A percentile compares a stretch with the other conserved stretches of the same genome.
phyloP scores from a whole-genome alignment of 1,140 invertebrate genomes.

The Heliconius himera region DNA sequence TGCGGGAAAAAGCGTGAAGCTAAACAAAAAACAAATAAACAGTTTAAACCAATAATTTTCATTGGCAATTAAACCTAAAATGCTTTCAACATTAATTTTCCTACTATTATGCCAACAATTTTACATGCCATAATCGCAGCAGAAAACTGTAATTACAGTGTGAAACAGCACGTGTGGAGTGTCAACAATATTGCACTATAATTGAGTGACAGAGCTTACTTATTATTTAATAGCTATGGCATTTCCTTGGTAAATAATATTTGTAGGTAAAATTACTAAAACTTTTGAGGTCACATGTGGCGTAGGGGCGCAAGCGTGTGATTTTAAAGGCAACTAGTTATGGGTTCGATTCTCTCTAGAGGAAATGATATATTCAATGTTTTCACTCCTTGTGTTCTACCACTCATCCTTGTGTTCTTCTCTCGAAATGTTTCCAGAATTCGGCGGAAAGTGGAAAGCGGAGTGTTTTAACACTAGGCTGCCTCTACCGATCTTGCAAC shows the following conservation, averaged over 20 bases:
- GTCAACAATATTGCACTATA: conserved; percentile 10
- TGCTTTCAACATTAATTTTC: neutral
- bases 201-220: neutral
- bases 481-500: too few species aligned
- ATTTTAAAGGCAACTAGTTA: too few species aligned
- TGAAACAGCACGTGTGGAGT: conserved; percentile 3
- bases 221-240: neutral
- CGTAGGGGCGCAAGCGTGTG: too few species aligned
- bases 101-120: neutral
- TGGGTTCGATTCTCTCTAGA: too few species aligned
- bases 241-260: neutral
- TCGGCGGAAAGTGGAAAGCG: too few species aligned
- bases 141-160: conserved; percentile 11
- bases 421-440: too few species aligned
- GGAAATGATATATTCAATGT: too few species aligned
- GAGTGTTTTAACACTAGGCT: too few species aligned
- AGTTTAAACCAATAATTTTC: neutral
- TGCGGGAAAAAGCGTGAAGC: neutral
- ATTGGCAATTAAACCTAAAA: conserved; percentile 1
- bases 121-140: neutral
- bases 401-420: too few species aligned
- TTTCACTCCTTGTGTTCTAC: too few species aligned
- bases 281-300: too few species aligned
- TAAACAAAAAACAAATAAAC: neutral
- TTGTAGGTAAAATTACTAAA: too few species aligned